A percentile compares a stretch with the other conserved stretches of the same genome.
These are phyloP conservation scores for Vicugna pacos DNA, from an alignment of 2,113 vertebrate species.

Conservation along the genomic window DNA sequence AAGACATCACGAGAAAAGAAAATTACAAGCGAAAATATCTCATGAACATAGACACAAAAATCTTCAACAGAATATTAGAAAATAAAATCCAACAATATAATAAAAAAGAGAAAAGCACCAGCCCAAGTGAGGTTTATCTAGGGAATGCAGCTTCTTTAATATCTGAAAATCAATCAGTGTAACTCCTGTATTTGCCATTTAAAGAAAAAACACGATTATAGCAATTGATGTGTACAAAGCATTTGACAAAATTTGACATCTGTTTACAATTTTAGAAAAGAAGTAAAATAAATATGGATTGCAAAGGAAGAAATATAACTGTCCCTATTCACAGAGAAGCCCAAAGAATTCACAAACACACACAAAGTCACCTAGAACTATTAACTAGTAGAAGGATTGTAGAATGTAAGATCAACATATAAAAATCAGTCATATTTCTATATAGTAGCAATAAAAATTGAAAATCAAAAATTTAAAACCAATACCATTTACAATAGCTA, in stretches of 20 bases:
- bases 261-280: background rate
- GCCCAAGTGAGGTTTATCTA: background rate
- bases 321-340: background rate
- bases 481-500: conserved; percentile 24
- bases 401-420: conserved; percentile 2
- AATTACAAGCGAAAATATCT: background rate
- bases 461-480: conserved; percentile 38
- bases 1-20: background rate
- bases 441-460: conserved; percentile 9
- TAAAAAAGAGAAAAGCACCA: background rate
- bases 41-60: background rate
- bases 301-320: conserved; percentile 9
- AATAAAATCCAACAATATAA: background rate
- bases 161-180: background rate
- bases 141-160: background rate
- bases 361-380: background rate
- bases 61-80: conserved; percentile 5
- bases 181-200: background rate
- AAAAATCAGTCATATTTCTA: conserved; percentile 6
- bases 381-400: background rate
- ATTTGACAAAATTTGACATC: conserved; percentile 13
- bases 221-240: background rate
- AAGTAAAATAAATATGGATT: background rate
- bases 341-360: background rate
- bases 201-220: background rate